A percentile compares a stretch with the other conserved stretches of the same genome.
Evolutionary conservation across 2,797 vertebrate genomes (phyloP).

Genomic region (Centroberyx gerrardi): DNA sequence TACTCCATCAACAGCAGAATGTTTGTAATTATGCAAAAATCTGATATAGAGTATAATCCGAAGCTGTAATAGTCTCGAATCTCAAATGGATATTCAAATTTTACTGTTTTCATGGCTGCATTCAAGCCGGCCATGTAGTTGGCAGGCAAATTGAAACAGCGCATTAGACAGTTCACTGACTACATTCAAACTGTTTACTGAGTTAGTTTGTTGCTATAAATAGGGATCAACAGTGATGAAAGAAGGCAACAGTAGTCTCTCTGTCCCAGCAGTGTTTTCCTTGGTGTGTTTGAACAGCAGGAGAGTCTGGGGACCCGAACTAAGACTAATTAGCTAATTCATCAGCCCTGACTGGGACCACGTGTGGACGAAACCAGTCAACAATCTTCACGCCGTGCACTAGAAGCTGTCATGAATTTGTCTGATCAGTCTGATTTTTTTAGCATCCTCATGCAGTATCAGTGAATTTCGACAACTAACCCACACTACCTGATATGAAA

Average conservation of each 20-base stretch:
- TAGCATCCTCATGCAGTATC: background rate
- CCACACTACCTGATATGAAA: background rate
- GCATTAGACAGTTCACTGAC: constrained; percentile 63
- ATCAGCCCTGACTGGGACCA: constrained; percentile 47
- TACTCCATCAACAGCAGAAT: background rate
- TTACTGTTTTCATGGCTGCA: constrained; percentile 22
- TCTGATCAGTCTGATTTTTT: too few relatives aligned
- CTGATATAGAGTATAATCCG: background rate
- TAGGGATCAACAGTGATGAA: constrained; percentile 57
- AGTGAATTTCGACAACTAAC: too few relatives aligned
- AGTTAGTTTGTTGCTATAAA: constrained; percentile 69
- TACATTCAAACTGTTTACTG: constrained; percentile 60
- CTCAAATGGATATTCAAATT: constrained; percentile 21
- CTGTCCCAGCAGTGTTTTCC: constrained; percentile 66
- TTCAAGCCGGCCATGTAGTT: constrained; percentile 32
- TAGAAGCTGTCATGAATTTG: background rate
- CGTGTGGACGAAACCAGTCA: constrained; percentile 59
- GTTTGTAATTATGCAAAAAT: background rate
- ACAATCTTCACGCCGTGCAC: constrained; percentile 24
- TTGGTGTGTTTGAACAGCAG: constrained; percentile 58
- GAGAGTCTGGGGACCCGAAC: constrained; percentile 63
- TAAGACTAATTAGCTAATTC: constrained; percentile 73
- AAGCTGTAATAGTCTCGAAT: background rate
- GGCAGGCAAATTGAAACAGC: constrained; percentile 48
- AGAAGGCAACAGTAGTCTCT: constrained; percentile 65